Base-by-base conservation (phyloP, 2,113 vertebrate genomes). In the Irena cyanogastra region DNA sequence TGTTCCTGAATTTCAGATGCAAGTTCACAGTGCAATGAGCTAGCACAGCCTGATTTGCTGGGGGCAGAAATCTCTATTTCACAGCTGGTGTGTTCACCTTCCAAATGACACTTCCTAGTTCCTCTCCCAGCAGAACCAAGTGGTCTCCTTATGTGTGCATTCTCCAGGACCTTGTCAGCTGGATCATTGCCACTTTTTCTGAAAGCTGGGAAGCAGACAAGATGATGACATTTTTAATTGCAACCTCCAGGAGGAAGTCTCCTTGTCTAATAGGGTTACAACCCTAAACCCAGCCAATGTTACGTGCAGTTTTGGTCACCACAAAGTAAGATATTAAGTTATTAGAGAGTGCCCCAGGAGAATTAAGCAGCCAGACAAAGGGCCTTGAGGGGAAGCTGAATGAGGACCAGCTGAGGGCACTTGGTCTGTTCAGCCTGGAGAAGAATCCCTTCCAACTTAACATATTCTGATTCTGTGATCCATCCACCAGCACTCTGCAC, bases 321-420 rank as follows among this genome's bases (percentile, higher is more conserved):
- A 15, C 19, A 39, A 20, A 0, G 0, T 16, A 39, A 53, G 19
- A 22, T 35, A 59, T 42, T 35, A 45, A 39, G 18, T 33, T 53
- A 9, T n/a, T 45, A 53, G 8, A 28, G n/a, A n/a, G n/a, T n/a
- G n/a, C n/a, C n/a, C n/a, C n/a, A n/a, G n/a, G n/a, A n/a, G n/a
- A n/a, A n/a, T n/a, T n/a, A n/a, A n/a, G n/a, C n/a, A n/a, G n/a
- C n/a, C n/a, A n/a, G n/a, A n/a, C n/a, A n/a, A n/a, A n/a, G n/a
- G 23, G 6, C 64, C 28, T 69, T 53, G 54, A 53, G 33, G 12
- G 19, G 33, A 69, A 19, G 84, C 4, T 11, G 5, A 13, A 6
- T 37, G 45, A 37, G 27, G 27, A 33, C 6, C 0, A 0, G 17
- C 18, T 78, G 28, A 53, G 13, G 16, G 5, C 5, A 13, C n/a